These are phyloP conservation scores for Rotaria socialis DNA, from an alignment of 2,888 invertebrate genomes.

Conservation along the genomic window DNA sequence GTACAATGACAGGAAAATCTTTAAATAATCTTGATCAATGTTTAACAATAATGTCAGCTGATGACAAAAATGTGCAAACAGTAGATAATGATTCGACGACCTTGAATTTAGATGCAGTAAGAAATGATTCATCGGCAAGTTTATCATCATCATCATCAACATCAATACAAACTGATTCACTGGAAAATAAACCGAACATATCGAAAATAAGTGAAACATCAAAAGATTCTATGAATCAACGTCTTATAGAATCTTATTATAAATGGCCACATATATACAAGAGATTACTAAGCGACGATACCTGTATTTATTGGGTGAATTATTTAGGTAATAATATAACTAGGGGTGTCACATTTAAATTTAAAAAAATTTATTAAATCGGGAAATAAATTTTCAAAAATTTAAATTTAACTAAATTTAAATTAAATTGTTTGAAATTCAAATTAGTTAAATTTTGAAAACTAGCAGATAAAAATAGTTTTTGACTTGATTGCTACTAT, in stretches of 20 bases:
- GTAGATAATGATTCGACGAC: background rate
- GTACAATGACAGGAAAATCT: conserved; percentile 36
- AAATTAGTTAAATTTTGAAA: no score
- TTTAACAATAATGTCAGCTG: no score
- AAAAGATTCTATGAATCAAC: background rate
- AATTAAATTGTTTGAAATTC: no score
- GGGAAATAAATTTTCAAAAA: no score
- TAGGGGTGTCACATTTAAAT: no score
- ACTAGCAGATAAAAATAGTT: no score
- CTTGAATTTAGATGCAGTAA: background rate
- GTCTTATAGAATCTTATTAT: background rate
- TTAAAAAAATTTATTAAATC: no score
- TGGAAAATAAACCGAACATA: background rate
- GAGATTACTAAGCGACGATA: background rate
- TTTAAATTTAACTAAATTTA: no score
- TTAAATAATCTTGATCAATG: conserved; percentile 4
- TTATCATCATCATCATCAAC: conserved; percentile 32
- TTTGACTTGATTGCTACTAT: no score
- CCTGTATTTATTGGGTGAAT: conserved; percentile 14
- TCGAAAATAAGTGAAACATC: background rate
- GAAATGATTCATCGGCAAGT: background rate
- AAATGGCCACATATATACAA: background rate
- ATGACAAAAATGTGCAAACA: conserved; percentile 1
- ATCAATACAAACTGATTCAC: conserved; percentile 23
- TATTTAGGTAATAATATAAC: background rate